Evolutionary conservation across 2,888 invertebrate species (phyloP).

Genomic region (Mimachlamys varia): DNA sequence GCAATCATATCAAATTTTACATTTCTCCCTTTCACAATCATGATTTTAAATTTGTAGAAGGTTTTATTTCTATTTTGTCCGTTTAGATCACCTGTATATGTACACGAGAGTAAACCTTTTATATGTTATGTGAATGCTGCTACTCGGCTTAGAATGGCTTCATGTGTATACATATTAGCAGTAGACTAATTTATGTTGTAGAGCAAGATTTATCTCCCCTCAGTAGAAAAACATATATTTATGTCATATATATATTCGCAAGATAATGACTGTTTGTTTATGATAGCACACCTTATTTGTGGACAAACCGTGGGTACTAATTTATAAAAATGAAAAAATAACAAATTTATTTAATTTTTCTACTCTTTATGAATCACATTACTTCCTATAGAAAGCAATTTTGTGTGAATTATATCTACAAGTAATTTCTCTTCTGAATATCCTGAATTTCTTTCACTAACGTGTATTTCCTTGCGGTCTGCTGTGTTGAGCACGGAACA

Average conservation of each 20-base stretch:
- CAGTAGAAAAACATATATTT: not conserved
- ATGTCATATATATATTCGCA: constrained; percentile 22
- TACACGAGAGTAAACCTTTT: not conserved
- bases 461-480: not conserved
- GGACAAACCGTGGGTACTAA: not conserved
- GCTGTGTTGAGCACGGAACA: not conserved
- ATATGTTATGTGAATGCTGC: constrained; percentile 31
- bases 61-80: constrained; percentile 9
- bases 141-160: constrained; percentile 36
- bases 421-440: not conserved
- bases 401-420: not conserved
- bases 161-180: constrained; percentile 28
- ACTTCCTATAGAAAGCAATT: not conserved
- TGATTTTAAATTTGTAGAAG: not conserved
- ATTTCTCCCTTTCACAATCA: not conserved
- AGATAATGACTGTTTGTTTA: not conserved
- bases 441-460: not conserved
- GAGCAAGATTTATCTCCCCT: constrained; percentile 13
- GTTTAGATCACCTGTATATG: not conserved
- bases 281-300: not conserved
- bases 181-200: constrained; percentile 36
- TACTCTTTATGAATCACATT: not conserved
- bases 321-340: constrained; percentile 8
- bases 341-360: constrained; percentile 5
- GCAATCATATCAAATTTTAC: not conserved